Base-by-base conservation (phyloP, 2,113 vertebrate species). In the Scomber japonicus region DNA sequence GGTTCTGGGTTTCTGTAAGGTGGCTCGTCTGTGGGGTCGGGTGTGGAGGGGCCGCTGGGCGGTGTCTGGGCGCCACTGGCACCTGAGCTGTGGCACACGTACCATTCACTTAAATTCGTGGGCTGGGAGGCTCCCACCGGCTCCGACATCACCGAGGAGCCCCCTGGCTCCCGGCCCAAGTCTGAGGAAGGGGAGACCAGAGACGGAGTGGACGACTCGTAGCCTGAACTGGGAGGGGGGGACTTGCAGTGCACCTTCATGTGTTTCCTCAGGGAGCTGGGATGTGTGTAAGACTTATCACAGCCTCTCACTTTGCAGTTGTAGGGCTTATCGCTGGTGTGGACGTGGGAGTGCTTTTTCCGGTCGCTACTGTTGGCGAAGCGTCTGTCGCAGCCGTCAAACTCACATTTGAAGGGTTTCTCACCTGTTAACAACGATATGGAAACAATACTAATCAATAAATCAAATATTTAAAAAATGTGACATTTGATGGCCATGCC, bases 301-400 rank as follows among this genome's bases (percentile, higher is more conserved):
- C 98, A 99, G 91, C 97, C 98, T 93, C 97, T 94, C 93, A 99
- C 97, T 96, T 99, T 99, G 95, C 98, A 99, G 94, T 97, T 97
- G 95, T 99, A 99, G 9, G 98, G 98, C 89, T 99, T 99, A 94
- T 99, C 98, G 92, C 97, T 98, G 84, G 98, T 99, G 95, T 99
- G 98, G 89, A 99, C 98, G 92, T 99, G 98, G 17, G 97, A 98
- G 90, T 99, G 98, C 90, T 99, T 99, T 93, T 99, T 99, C 88
- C 98, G 95, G 96, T 99, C 98, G 81, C 98, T 99, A 95, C 98
- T 99, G 95, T 99, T 99, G 93, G 98, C 98, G 91, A 99, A 99
- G 86, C 98, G 97, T 94, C 98, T 92, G 94, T 99, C 98, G 53
- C 98, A 99, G 89, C 98, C 98, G 87, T 98, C 96, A 91, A 99